Evolutionary conservation across 2,797 vertebrate species (phyloP).

Genomic region (Gila robusta): DNA sequence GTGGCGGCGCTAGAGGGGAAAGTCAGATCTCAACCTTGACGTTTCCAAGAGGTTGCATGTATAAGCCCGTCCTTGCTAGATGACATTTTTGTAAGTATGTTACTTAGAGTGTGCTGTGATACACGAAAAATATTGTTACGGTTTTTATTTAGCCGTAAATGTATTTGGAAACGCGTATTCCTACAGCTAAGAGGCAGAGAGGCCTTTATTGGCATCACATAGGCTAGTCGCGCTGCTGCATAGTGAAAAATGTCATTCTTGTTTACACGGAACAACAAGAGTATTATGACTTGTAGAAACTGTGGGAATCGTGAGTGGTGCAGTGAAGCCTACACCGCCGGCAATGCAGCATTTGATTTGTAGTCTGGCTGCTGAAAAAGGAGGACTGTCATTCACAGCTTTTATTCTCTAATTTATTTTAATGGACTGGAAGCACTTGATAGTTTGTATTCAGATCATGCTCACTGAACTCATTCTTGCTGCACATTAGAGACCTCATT

Average conservation of each 20-base stretch:
- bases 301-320: constrained; percentile 27
- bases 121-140: background rate
- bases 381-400: background rate
- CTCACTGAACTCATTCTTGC: background rate
- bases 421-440: constrained; percentile 9
- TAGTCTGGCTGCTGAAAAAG: background rate
- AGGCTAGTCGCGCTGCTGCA: constrained; percentile 7
- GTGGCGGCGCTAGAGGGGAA: constrained; percentile 61
- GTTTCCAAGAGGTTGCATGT: constrained; percentile 59
- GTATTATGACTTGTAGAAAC: constrained; percentile 1
- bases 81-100: constrained; percentile 67
- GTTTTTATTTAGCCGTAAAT: background rate
- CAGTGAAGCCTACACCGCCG: constrained; percentile 17
- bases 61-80: constrained; percentile 75
- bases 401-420: constrained; percentile 3
- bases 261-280: constrained; percentile 11
- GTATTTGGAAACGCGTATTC: background rate
- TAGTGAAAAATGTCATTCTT: background rate
- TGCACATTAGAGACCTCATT: background rate
- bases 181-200: background rate
- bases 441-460: background rate
- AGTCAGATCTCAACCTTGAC: constrained; percentile 76
- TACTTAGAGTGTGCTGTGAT: background rate
- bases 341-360: constrained; percentile 32
- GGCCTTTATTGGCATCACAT: constrained; percentile 1